Conservation (phyloP, 23 tunicate genomes). For the Botrylloides violaceus region DNA sequence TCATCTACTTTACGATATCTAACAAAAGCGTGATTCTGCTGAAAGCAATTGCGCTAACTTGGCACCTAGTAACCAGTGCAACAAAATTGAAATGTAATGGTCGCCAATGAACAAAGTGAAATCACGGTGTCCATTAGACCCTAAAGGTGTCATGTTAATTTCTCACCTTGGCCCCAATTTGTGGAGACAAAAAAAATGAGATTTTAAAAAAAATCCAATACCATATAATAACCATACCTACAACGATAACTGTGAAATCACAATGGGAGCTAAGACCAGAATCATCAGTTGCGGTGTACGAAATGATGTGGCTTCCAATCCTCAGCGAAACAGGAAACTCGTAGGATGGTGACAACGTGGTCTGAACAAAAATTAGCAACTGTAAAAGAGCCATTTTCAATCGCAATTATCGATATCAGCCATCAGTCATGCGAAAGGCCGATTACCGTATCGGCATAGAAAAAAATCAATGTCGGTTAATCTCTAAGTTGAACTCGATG, state of each 20-base stretch:
- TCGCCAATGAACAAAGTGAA: not conserved
- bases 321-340: slow-evolving; percentile 40
- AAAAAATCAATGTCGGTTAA: too few relatives aligned
- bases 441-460: too few relatives aligned
- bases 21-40: too few relatives aligned
- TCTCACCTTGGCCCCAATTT: not conserved
- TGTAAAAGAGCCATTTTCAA: too few relatives aligned
- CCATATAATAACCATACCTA: slow-evolving; percentile 28
- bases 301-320: slow-evolving; percentile 35
- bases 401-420: too few relatives aligned
- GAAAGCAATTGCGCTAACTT: too few relatives aligned
- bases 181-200: not conserved
- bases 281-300: slow-evolving; percentile 48
- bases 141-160: not conserved
- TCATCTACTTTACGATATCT: too few relatives aligned
- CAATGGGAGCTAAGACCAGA: slow-evolving; percentile 44
- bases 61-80: too few relatives aligned
- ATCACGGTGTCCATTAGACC: not conserved
- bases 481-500: too few relatives aligned
- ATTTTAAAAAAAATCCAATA: not conserved
- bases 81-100: not conserved
- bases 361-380: too few relatives aligned
- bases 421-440: too few relatives aligned
- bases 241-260: slow-evolving; percentile 47
- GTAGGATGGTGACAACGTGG: slow-evolving; percentile 36